Evolutionary conservation across 2,888 invertebrate species (phyloP).

Genomic region (Pemphredon lugubris): DNA sequence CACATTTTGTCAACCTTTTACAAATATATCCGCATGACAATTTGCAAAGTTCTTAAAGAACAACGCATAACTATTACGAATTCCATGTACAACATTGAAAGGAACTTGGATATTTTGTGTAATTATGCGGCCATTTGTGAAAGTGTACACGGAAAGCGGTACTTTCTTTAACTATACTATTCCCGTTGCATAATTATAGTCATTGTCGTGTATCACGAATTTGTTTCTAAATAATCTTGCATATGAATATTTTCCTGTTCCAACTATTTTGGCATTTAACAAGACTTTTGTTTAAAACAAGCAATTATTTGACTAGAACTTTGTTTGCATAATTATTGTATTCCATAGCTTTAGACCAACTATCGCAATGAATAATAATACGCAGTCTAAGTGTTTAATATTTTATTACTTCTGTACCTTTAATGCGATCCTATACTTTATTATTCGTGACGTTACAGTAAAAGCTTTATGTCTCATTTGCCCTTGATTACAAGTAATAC

Average conservation of each 20-base stretch:
- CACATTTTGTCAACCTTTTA: neutral
- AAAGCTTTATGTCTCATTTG: constrained; percentile 24
- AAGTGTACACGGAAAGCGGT: constrained; percentile 5
- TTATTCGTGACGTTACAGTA: constrained; percentile 9
- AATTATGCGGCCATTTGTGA: constrained; percentile 19
- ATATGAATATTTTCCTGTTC: constrained; percentile 30
- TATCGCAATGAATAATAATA: constrained; percentile 35
- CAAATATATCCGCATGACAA: constrained; percentile 17
- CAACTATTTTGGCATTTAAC: constrained; percentile 43
- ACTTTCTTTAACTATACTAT: constrained; percentile 21
- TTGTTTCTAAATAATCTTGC: constrained; percentile 25
- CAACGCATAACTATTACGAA: constrained; percentile 19
- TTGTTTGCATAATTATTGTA: constrained; percentile 39
- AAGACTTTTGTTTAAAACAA: constrained; percentile 17
- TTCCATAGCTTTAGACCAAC: constrained; percentile 20
- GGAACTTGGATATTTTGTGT: constrained; percentile 25
- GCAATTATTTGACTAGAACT: constrained; percentile 32
- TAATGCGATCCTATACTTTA: constrained; percentile 18
- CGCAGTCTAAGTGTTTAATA: constrained; percentile 23
- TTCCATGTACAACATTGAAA: constrained; percentile 26
- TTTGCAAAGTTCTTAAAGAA: constrained; percentile 23
- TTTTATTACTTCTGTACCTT: constrained; percentile 36
- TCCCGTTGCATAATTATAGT: constrained; percentile 10
- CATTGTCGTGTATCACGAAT: constrained; percentile 10
- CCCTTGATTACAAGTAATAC: too few species aligned